Evolutionary conservation across 92 coral and sea anemone genomes (phyloP).

Genomic region (Plumapathes pennacea): DNA sequence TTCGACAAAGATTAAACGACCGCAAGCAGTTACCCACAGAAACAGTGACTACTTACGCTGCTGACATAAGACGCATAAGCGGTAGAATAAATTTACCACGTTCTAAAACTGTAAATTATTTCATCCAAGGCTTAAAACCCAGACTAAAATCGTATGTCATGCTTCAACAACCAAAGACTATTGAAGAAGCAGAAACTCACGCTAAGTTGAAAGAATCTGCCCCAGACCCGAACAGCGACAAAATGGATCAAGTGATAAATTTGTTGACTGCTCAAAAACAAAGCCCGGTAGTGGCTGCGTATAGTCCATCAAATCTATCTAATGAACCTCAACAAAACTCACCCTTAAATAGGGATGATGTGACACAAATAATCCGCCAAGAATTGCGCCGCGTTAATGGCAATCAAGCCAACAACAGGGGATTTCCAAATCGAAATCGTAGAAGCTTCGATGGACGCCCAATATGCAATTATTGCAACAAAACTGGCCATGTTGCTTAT

Average conservation of each 20-base stretch:
- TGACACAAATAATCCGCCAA: background rate
- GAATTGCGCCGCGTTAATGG: too few relatives aligned
- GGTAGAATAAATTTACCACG: constrained; percentile 2
- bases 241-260: constrained; percentile 2
- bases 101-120: constrained; percentile 6
- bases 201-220: constrained; percentile 20
- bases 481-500: background rate
- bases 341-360: background rate
- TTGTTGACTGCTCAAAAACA: background rate
- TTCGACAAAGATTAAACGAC: constrained; percentile 1
- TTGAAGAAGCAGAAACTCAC: constrained; percentile 10
- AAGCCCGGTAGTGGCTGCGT: background rate
- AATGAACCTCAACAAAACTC: background rate
- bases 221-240: constrained; percentile 7
- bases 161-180: constrained; percentile 6
- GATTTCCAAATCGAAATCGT: background rate
- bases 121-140: constrained; percentile 7
- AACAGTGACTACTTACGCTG: constrained; percentile 2
- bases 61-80: constrained; percentile 4
- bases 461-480: constrained; percentile 5
- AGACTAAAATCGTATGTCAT: constrained; percentile 2
- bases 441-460: constrained; percentile 2
- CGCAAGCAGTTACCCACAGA: constrained; percentile 4
- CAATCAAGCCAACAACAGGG: background rate
- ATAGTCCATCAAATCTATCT: background rate